Evolutionary conservation across 1,140 invertebrate species (phyloP).

Genomic region (Agrypnia vestita): DNA sequence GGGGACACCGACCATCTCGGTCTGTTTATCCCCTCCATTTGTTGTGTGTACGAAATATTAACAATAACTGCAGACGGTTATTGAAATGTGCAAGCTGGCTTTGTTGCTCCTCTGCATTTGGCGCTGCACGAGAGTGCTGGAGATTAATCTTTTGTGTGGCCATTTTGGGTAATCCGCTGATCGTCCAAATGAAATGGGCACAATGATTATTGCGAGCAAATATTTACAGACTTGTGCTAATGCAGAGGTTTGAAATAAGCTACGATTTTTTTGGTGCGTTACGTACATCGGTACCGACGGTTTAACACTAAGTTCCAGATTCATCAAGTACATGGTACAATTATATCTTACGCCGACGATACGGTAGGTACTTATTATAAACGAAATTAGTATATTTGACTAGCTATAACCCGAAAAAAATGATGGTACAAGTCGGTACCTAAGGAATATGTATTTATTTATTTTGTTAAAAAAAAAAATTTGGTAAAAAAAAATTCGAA

Average conservation of each 20-base stretch:
- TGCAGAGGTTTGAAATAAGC: neutral
- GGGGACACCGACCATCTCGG: slow-evolving; percentile 42
- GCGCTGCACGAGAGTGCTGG: slow-evolving; percentile 19
- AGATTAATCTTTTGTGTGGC: slow-evolving; percentile 53
- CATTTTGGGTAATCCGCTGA: slow-evolving; percentile 51
- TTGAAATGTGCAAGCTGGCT: slow-evolving; percentile 46
- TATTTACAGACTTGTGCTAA: slow-evolving; percentile 35
- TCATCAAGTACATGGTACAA: too few relatives aligned
- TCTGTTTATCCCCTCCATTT: slow-evolving; percentile 34
- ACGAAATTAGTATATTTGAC: too few relatives aligned
- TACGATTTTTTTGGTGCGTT: too few relatives aligned
- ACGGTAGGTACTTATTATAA: too few relatives aligned
- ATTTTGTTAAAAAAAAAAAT: too few relatives aligned
- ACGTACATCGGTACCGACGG: too few relatives aligned
- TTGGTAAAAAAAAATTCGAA: too few relatives aligned
- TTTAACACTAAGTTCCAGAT: too few relatives aligned
- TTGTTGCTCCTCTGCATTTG: slow-evolving; percentile 14
- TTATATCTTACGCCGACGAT: too few relatives aligned
- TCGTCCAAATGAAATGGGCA: slow-evolving; percentile 44
- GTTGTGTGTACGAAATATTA: slow-evolving; percentile 36
- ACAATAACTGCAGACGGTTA: slow-evolving; percentile 48
- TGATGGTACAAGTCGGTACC: too few relatives aligned
- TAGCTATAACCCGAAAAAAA: too few relatives aligned
- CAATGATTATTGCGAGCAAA: slow-evolving; percentile 42
- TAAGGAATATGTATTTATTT: too few relatives aligned